These are phyloP conservation scores for Dicentrarchus labrax DNA, from an alignment of 2,113 vertebrate genomes.

Conservation along the genomic window DNA sequence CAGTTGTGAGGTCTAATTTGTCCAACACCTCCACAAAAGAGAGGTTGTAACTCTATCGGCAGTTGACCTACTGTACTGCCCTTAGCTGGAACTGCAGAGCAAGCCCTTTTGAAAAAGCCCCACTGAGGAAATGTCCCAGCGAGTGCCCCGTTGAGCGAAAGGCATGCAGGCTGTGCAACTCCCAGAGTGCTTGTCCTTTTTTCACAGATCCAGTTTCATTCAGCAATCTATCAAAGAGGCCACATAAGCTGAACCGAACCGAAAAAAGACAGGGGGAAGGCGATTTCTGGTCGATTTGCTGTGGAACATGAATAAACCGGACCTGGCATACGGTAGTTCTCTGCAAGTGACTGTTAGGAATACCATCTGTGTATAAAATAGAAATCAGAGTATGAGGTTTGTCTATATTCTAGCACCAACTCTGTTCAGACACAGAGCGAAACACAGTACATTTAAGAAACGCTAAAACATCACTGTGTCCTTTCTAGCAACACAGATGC, in stretches of 20 bases:
- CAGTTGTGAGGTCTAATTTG: slow-evolving; percentile 82
- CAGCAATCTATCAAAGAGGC: slow-evolving; percentile 71
- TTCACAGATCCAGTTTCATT: slow-evolving; percentile 77
- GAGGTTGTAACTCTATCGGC: slow-evolving; percentile 79
- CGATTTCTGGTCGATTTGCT: slow-evolving; percentile 46
- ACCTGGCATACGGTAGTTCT: slow-evolving; percentile 11
- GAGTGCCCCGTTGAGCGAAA: slow-evolving; percentile 73
- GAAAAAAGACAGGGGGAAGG: not conserved
- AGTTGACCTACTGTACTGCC: slow-evolving; percentile 81
- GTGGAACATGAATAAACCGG: slow-evolving; percentile 41
- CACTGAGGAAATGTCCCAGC: slow-evolving; percentile 73
- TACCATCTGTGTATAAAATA: slow-evolving; percentile 26
- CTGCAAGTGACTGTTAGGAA: slow-evolving; percentile 19
- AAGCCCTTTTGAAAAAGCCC: slow-evolving; percentile 73
- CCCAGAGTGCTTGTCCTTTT: slow-evolving; percentile 65
- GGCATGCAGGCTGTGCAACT: slow-evolving; percentile 74
- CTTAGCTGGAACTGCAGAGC: slow-evolving; percentile 71
- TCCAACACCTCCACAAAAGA: slow-evolving; percentile 80
- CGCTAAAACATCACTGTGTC: not conserved
- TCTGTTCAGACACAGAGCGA: not conserved
- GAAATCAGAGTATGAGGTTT: slow-evolving; percentile 17
- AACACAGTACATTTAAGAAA: not conserved
- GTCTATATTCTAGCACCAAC: not conserved
- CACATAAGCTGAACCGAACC: slow-evolving; percentile 46
- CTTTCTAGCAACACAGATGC: slow-evolving; percentile 14